Evolutionary conservation across 64 coral and sea anemone genomes (phyloP).

Genomic region (Astreopora myriophthalma): DNA sequence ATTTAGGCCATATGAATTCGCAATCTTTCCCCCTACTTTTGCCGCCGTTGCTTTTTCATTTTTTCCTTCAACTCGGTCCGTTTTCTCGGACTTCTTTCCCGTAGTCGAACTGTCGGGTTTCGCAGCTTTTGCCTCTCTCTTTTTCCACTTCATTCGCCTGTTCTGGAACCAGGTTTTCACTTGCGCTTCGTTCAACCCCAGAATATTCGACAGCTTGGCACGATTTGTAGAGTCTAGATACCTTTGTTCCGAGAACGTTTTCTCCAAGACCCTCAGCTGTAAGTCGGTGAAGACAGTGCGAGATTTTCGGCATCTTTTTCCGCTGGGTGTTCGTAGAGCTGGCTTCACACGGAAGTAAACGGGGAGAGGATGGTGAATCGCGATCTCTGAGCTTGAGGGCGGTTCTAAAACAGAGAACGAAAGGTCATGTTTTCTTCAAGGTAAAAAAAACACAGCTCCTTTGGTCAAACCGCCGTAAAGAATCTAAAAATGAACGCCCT

Average conservation of each 20-base stretch:
- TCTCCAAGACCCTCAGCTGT: constrained; percentile 71
- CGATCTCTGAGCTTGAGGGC: not conserved
- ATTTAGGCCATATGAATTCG: not conserved
- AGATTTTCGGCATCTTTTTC: constrained; percentile 72
- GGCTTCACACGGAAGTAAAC: constrained; percentile 77
- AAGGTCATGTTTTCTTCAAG: not conserved
- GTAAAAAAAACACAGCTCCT: not conserved
- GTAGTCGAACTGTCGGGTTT: constrained; percentile 57
- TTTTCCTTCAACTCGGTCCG: not conserved
- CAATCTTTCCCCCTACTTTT: not conserved
- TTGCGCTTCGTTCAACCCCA: constrained; percentile 72
- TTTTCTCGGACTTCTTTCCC: constrained; percentile 10
- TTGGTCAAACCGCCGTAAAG: not conserved
- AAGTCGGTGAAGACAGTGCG: constrained; percentile 72
- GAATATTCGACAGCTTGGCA: constrained; percentile 60
- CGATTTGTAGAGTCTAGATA: constrained; percentile 68
- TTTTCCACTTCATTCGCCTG: constrained; percentile 81
- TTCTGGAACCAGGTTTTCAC: constrained; percentile 81
- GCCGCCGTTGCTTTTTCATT: not conserved
- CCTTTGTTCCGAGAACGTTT: constrained; percentile 70
- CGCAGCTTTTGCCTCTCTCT: constrained; percentile 26
- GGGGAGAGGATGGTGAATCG: constrained; percentile 49
- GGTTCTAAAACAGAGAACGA: constrained; percentile 19
- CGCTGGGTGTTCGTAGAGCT: constrained; percentile 52
- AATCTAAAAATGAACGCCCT: not conserved